Base-by-base conservation (phyloP, 2,113 vertebrate genomes). In the Pseudolaguvia tuberculata region DNA sequence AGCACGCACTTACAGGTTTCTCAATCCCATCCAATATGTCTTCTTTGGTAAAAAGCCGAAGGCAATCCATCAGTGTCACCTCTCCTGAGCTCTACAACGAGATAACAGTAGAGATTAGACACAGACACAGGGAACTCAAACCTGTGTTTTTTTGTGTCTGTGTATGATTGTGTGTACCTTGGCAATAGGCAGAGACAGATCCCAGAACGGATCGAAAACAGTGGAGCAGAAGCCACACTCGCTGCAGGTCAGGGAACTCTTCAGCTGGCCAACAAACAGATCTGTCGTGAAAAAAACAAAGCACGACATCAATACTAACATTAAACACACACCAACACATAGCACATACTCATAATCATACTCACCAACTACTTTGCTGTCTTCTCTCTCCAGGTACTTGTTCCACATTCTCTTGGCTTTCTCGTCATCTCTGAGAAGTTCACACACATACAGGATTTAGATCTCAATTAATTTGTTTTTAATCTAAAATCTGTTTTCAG, bases 201-300 rank as follows among this genome's bases (percentile, higher is more conserved):
- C 96, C 96, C 96, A 99, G 87, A 98, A 99, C 2, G 96, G 96
- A 57, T 98, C 95, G 0, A 97, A 98, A 82, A 94, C 92, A 0
- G 95, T 98, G 27, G 96, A 99, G 72, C 94, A 93, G 86, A 95
- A 95, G 57, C 94, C 93, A 0, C 96, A 99, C 58, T 93, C 92
- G 0, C 88, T 93, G 84, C 96, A 99, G 0, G 94, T 97, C 86
- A 99, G 87, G 0, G 94, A 95, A 78, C 96, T 99, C 88, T 95
- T 98, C 74, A 98, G 87, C 87, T 98, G 96, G n/a, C 96, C 96
- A 0, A 96, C 96, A 0, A 99, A 99, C 75, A 97, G 90, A 81
- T 99, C 96, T 99, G 76, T 39, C 39, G 56, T 23, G 31, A 72
- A 29, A 79, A 31, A 65, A 29, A 4, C 31, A 39, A 27, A 45